phyloP scores from a whole-genome alignment of 2,797 vertebrate genomes.

The Cirrhinus mrigala region DNA sequence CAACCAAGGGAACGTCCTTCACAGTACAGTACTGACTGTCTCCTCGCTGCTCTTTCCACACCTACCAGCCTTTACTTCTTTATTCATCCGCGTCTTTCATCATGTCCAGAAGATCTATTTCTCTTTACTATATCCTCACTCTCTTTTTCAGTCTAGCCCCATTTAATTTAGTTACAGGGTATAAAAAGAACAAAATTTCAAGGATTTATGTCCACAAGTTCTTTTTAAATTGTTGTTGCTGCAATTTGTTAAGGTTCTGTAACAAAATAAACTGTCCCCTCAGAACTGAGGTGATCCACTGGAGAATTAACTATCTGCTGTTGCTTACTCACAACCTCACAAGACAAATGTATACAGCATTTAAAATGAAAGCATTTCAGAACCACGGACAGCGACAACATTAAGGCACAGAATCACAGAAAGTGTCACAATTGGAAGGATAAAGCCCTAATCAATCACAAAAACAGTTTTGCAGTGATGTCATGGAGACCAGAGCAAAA shows the following conservation, averaged over 20 bases:
- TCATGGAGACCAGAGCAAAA: background rate
- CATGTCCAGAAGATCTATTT: constrained; percentile 22
- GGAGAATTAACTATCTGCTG: background rate
- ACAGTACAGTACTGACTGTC: constrained; percentile 6
- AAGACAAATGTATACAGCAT: background rate
- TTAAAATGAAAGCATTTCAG: background rate
- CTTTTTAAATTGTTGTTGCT: constrained; percentile 2
- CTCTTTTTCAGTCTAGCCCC: constrained; percentile 9
- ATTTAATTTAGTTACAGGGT: constrained; percentile 28
- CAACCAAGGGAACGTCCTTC: constrained; percentile 41
- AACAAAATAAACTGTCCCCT: constrained; percentile 25
- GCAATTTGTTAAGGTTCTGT: background rate
- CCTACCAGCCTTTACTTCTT: constrained; percentile 19
- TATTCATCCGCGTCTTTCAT: constrained; percentile 39
- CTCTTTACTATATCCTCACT: background rate
- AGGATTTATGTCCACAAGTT: background rate
- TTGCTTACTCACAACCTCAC: background rate
- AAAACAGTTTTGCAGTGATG: background rate
- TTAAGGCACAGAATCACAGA: background rate
- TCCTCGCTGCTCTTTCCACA: background rate
- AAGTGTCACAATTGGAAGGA: background rate
- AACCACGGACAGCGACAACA: background rate
- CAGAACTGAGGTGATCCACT: background rate
- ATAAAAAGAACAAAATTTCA: background rate
- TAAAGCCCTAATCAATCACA: background rate